Conservation (phyloP, 64 coral and sea anemone species). For the Acropora tenuis region DNA sequence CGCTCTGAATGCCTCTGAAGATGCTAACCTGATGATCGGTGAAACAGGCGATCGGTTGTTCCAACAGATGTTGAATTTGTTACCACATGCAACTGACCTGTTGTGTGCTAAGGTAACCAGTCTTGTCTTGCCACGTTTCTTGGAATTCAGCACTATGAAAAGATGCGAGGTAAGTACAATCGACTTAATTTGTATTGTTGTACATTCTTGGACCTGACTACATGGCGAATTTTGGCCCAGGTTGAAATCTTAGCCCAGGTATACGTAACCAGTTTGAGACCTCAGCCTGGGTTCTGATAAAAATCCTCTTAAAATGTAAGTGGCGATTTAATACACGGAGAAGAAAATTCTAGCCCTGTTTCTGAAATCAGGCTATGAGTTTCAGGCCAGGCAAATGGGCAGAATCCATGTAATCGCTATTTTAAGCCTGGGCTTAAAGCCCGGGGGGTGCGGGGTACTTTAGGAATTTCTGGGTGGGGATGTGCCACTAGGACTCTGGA, state of each 20-base stretch:
- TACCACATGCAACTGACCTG: constrained; percentile 48
- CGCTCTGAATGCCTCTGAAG: neutral
- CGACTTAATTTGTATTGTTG: neutral
- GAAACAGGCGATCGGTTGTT: constrained; percentile 45
- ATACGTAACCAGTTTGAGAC: no score
- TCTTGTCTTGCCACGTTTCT: constrained; percentile 52
- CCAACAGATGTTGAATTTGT: constrained; percentile 39
- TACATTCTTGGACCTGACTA: neutral
- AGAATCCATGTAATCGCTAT: no score
- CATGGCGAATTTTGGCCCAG: no score
- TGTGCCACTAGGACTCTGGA: no score
- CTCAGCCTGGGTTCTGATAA: no score
- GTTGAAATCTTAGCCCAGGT: no score
- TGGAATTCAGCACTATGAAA: constrained; percentile 22
- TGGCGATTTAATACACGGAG: neutral
- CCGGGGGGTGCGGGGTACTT: no score
- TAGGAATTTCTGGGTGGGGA: no score
- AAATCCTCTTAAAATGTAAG: neutral
- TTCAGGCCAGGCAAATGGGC: no score
- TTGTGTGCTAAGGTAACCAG: constrained; percentile 71
- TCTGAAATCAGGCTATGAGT: neutral
- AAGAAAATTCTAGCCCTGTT: neutral
- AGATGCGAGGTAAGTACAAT: constrained; percentile 36
- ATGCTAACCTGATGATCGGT: neutral
- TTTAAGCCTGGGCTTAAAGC: no score